Evolutionary conservation across 1,140 invertebrate species (phyloP), one percentile per base, ranked within the genome.

Genomic region (Bombus turneri): DNA sequence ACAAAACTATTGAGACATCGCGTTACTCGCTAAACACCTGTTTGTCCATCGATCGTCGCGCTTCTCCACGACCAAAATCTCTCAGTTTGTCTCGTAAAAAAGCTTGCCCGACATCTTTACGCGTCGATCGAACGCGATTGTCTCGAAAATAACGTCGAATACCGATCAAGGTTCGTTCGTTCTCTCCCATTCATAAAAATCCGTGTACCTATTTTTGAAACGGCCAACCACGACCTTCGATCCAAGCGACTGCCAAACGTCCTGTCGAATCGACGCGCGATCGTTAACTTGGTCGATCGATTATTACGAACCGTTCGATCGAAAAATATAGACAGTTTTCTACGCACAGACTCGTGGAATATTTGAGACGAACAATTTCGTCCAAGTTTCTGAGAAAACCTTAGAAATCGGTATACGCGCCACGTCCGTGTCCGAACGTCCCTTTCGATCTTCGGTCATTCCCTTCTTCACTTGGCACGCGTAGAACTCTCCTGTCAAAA

Each of bases 1-100:
- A 34, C 74, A 73, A 90, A 85, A 86, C 85, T 90, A 87, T 90
- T 66, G 68, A 77, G 88, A 80, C 88, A 69, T 57, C 73, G 83
- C 28, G 25, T 37, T 73, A 9, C 31, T 68, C 62, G 72, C 5
- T 25, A 22, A 57, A 83, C 82, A 84, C 82, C 82, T 85, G 77
- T 85, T 85, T 41, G 6, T 8, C 31, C 53, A 37, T 85, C 43
- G 41, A 77, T 80, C 69, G 12, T n/a, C 41, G 25, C n/a, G 39
- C 25, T n/a, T 0, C 28, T 62, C 28, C 10, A 10, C 5, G 1
- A 37, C 0, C 12, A 3, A 25, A 41, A n/a, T 18, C 6, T n/a
- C 71, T 13, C 34, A 6, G 10, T 10, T 25, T 15, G 15, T 39
- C 62, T 22, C 13, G 13, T n/a, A 18, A 47, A 47, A 47, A 5